Evolutionary conservation across 2,113 vertebrate genomes (phyloP).

Genomic region (Lepus americanus): DNA sequence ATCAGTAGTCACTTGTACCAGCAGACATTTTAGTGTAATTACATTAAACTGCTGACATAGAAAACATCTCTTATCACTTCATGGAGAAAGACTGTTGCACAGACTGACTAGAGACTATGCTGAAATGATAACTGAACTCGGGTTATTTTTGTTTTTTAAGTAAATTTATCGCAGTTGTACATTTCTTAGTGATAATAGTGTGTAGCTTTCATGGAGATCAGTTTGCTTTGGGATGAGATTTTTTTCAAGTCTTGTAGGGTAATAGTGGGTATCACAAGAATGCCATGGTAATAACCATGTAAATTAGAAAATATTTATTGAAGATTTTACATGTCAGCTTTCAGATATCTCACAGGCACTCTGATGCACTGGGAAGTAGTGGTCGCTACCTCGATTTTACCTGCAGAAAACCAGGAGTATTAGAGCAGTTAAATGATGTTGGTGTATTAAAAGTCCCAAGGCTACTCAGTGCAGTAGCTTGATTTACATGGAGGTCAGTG

Average conservation of each 20-base stretch:
- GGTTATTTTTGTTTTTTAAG: slow-evolving; percentile 35
- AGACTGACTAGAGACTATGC: background rate
- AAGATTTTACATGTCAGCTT: background rate
- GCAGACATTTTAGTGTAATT: slow-evolving; percentile 44
- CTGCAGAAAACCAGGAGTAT: background rate
- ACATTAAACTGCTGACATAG: background rate
- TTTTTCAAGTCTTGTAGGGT: background rate
- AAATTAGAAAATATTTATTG: background rate
- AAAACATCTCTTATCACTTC: slow-evolving; percentile 8
- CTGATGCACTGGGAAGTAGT: background rate
- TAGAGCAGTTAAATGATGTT: background rate
- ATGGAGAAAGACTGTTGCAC: background rate
- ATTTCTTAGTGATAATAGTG: background rate
- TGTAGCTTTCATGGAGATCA: background rate
- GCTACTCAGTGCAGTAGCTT: accelerated
- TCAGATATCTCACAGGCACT: background rate
- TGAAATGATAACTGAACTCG: background rate
- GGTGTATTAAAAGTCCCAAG: background rate
- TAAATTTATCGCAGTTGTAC: background rate
- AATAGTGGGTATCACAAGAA: background rate
- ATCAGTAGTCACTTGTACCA: background rate
- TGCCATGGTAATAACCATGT: background rate
- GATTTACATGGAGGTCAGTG: background rate
- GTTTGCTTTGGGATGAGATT: background rate
- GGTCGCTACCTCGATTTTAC: background rate